phyloP scores from a whole-genome alignment of 1,140 invertebrate species.

The Brachionus sp. region DNA sequence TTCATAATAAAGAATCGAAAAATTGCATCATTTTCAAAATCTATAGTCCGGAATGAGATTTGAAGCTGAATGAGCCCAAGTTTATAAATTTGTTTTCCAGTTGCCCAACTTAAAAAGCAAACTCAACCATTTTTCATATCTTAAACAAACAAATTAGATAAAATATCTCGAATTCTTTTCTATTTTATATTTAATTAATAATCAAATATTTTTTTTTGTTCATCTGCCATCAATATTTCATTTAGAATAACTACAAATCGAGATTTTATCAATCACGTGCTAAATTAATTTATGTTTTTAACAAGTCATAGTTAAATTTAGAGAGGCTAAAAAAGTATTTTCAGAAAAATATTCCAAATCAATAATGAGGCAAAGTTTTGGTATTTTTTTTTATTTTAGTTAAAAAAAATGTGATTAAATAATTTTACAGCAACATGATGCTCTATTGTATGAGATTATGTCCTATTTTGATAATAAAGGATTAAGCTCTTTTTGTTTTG shows the following conservation, averaged over 20 bases:
- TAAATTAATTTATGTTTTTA: too few species aligned
- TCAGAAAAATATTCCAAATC: too few species aligned
- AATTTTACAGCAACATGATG: background rate
- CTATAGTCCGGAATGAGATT: background rate
- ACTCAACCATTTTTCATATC: background rate
- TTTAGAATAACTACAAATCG: background rate
- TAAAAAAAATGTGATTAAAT: too few species aligned
- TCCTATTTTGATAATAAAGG: background rate
- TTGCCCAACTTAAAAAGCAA: background rate
- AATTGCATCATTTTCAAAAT: background rate
- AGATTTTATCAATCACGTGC: background rate
- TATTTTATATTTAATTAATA: background rate
- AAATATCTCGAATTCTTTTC: background rate
- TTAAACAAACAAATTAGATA: background rate
- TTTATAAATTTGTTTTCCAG: background rate
- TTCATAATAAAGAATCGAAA: background rate
- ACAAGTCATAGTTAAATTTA: too few species aligned
- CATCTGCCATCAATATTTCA: background rate
- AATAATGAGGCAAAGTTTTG: too few species aligned
- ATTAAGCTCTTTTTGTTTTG: slow-evolving; percentile 13
- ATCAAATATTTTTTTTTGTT: background rate
- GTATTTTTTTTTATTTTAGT: too few species aligned
- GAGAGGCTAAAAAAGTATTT: too few species aligned
- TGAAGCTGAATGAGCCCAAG: background rate
- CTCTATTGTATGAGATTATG: background rate